A percentile compares a stretch with the other conserved stretches of the same genome.
Conservation (phyloP, 1,140 invertebrate species). For the Hormaphis cornu region DNA sequence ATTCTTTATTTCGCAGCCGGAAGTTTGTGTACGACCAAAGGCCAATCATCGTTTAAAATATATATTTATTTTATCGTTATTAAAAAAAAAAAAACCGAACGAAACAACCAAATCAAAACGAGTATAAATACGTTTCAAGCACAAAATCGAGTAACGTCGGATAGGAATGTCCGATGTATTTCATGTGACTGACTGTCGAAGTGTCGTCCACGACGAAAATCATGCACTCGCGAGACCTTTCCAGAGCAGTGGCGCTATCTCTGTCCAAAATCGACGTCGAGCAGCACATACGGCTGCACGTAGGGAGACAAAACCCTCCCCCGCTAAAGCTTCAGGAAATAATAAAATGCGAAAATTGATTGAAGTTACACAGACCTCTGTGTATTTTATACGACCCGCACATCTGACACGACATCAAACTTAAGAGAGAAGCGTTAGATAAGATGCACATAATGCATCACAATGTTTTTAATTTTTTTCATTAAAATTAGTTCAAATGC, state of each 20-base stretch:
- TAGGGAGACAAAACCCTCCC: too few relatives aligned
- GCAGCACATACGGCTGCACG: too few relatives aligned
- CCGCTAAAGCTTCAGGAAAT: too few relatives aligned
- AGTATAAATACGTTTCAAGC: too few relatives aligned
- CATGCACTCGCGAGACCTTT: neutral
- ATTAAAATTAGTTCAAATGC: too few relatives aligned
- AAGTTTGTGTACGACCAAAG: conserved; percentile 45
- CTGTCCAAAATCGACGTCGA: neutral
- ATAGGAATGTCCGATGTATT: neutral
- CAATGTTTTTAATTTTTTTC: too few relatives aligned
- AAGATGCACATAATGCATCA: too few relatives aligned
- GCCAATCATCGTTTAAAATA: conserved; percentile 42
- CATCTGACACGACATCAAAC: too few relatives aligned
- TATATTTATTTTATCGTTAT: neutral
- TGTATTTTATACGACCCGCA: too few relatives aligned
- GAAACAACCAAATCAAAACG: neutral
- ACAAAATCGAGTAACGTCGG: neutral
- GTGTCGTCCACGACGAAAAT: neutral
- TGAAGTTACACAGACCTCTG: too few relatives aligned
- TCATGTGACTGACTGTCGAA: conserved; percentile 11
- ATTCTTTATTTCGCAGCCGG: conserved; percentile 41
- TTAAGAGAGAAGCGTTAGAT: too few relatives aligned
- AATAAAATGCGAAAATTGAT: too few relatives aligned
- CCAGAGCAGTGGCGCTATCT: conserved; percentile 23
- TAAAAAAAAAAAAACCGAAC: neutral